Evolutionary conservation across 2,113 vertebrate genomes (phyloP), one percentile per base, ranked within the genome.

Genomic region (Cyprinodon tularosa): DNA sequence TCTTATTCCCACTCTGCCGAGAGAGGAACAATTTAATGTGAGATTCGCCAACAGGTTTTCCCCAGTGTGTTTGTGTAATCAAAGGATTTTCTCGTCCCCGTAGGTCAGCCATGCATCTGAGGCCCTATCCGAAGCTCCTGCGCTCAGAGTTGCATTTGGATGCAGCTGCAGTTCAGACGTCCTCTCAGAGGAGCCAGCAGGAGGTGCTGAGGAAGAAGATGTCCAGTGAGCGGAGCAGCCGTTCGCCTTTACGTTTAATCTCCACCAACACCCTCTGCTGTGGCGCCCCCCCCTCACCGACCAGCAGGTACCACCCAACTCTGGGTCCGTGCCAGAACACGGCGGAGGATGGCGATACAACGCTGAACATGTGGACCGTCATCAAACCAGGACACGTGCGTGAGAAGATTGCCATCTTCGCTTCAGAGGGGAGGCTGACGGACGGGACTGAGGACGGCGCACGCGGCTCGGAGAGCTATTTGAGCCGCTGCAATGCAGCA

Each of bases 321-420:
- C 17, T 57, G 1, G 77, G 77, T 36, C 93, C 96, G 63, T 93
- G 94, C 70, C 96, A 95, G 84, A 77, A 22, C 3, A 0, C 39
- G 0, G 84, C 4, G 86, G 96, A 96, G 10, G 96, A 96, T 22
- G 90, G 78, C 0, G 96, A 96, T 6, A 88, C 93, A 0, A 91
- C 93, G 0, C 88, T 96, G 81, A 97, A 97, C 72, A 94, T 97
- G 61, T 98, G 96, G 96, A 93, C 95, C 0, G 95, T 99, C 17
- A 98, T 99, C 89, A 98, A 95, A 79, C 97, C 97, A 0, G 98
- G 98, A 60, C 97, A 99, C 22, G 99, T 97, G 0, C 96, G 96
- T 71, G 97, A 99, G 91, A 99, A 99, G 86, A 97, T 99, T 0
- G 97, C 97, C 0, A 96, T 99, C 89, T 99, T 98, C 3, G 95